Percentiles rank a stretch among this genome's conserved stretches.
Conservation (phyloP, 2,888 invertebrate genomes). For the Drosophila cyrtoloma region DNA sequence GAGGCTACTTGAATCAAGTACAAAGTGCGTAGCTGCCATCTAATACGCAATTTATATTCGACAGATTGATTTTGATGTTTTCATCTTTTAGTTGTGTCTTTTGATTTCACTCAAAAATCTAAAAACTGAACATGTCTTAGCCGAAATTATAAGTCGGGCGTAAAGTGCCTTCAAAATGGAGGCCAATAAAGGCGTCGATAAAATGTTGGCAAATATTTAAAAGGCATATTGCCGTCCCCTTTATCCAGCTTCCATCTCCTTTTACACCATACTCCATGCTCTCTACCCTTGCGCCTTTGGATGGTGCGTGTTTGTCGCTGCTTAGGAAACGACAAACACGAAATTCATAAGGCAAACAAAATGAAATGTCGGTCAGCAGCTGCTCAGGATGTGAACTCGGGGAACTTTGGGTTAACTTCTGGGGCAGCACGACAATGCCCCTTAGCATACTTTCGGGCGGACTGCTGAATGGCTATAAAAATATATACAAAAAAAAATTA, state of each 20-base stretch:
- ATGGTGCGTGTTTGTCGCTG: conserved; percentile 48
- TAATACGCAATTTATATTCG: background rate
- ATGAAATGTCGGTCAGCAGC: conserved; percentile 59
- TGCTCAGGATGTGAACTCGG: conserved; percentile 37
- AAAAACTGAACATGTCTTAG: background rate
- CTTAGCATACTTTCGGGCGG: conserved; percentile 49
- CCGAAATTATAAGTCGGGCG: conserved; percentile 4
- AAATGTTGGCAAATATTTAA: conserved; percentile 54
- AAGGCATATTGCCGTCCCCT: conserved; percentile 14
- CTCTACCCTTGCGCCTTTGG: background rate
- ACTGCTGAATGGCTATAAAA: conserved; percentile 15
- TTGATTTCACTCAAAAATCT: background rate
- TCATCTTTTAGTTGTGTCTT: background rate
- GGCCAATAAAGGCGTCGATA: conserved; percentile 31
- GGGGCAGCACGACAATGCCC: conserved; percentile 34
- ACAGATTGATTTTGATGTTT: background rate
- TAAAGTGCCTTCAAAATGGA: conserved; percentile 1
- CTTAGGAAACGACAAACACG: conserved; percentile 56
- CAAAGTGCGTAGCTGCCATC: background rate
- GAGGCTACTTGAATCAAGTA: background rate
- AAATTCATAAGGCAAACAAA: conserved; percentile 57
- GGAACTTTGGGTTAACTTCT: conserved; percentile 28
- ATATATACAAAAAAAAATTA: conserved; percentile 1
- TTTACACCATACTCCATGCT: background rate
- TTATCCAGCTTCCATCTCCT: background rate